Evolutionary conservation across 2,113 vertebrate species (phyloP), one percentile per base, ranked within the genome.

Genomic region (Natator depressus): DNA sequence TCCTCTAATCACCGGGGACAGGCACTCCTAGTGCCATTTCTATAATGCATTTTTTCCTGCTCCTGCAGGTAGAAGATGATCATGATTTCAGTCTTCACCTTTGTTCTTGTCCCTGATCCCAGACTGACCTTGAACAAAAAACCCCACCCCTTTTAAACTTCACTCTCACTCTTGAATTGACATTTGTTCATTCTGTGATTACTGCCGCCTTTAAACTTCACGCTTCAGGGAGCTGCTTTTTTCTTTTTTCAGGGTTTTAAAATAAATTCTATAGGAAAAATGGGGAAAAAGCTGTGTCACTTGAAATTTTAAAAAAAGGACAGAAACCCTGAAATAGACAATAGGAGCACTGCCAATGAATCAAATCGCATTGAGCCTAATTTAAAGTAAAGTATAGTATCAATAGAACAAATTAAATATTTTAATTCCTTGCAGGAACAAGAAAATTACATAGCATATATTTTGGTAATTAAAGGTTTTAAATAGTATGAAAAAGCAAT

Each of bases 191-290:
- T 93, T 95, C 96, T 97, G 96, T 91, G 84, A 49, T 89, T 91
- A 93, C 92, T 95, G 90, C 95, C 96, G 94, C 94, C 96, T 96
- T 94, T 92, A 87, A 96, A 88, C 8, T 5, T 88, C 84, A 80
- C 65, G 17, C 54, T 94, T 69, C 57, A 62, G 84, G 88, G 92
- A 89, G 87, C 93, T 96, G 95, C 94, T 51, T 96, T 94, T 95
- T 54, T 19, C 19, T 54, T 90, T 86, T 82, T 89, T 93, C 79
- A 80, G 91, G 31, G 46, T 95, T 65, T 89, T 59, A 89, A 94
- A 95, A 95, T 90, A n/a, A 84, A 16, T 38, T 51, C 91, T 92
- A 88, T 80, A 89, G 57, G 35, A 93, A 85, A 82, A 95, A 42
- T 82, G 2, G 1, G 79, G 16, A 59, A 76, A 55, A 54, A 5